phyloP scores from a whole-genome alignment of 2,888 invertebrate genomes.

The Morinoia aosen region DNA sequence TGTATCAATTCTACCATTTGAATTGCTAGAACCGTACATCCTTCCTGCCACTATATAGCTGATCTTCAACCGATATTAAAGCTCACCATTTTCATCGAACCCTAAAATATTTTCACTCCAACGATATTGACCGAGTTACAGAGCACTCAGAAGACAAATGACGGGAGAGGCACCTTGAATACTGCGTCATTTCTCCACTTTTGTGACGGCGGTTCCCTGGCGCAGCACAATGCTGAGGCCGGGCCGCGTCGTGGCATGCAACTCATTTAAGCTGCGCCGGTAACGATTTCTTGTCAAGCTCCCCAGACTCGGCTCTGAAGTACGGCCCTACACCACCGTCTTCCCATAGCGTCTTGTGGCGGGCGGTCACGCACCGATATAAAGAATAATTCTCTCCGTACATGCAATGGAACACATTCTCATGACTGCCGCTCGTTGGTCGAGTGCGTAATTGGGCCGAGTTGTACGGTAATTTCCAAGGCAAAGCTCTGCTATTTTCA shows the following conservation, averaged over 20 bases:
- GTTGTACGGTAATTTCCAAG: neutral
- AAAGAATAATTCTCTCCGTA: conserved; percentile 26
- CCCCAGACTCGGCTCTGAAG: neutral
- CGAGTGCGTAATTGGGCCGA: neutral
- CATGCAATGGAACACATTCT: neutral
- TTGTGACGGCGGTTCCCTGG: neutral
- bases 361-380: conserved; percentile 27
- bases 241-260: neutral
- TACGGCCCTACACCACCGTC: conserved; percentile 24
- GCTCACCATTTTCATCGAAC: neutral
- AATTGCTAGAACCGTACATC: neutral
- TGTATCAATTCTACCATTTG: neutral
- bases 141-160: neutral
- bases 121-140: neutral
- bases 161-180: neutral
- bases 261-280: neutral
- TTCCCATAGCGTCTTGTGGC: conserved; percentile 29
- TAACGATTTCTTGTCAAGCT: conserved; percentile 51
- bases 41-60: neutral
- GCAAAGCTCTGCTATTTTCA: neutral
- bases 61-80: neutral
- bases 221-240: neutral
- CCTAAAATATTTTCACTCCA: neutral
- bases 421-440: neutral
- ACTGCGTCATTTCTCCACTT: conserved; percentile 10